Evolutionary conservation across 1,140 invertebrate genomes (phyloP), one percentile per base, ranked within the genome.

Genomic region (Propsilocerus akamusi): DNA sequence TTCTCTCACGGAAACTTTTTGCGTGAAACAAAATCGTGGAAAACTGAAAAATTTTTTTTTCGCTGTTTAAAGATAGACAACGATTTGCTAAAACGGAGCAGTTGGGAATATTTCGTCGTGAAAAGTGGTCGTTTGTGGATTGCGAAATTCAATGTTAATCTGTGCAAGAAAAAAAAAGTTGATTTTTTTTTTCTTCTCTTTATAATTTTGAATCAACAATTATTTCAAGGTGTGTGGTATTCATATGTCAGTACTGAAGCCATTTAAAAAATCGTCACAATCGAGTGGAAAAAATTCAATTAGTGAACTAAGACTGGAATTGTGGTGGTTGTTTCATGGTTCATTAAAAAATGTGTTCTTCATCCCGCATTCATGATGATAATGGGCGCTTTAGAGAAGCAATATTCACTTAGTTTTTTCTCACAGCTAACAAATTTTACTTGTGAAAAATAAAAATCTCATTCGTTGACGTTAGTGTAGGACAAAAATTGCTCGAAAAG

Each of bases 61-160:
- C n/a, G n/a, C n/a, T n/a, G n/a, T n/a, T n/a, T n/a, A n/a, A n/a
- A n/a, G n/a, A n/a, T n/a, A n/a, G n/a, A n/a, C n/a, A n/a, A n/a
- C n/a, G n/a, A n/a, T 6, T 30, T 41, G 34, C 34, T 41, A 41
- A 41, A 41, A 41, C 34, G 34, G 34, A 41, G 22, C 34, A 41
- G 34, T 41, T 41, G 34, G 34, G 34, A 41, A 41, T 41, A 14
- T 14, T 41, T 20, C 34, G 17, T 41, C 34, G 34, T 20, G 17
- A 14, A 41, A 41, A 41, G 34, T 41, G 14, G 34, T 41, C 34
- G 34, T 20, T 41, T 41, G 22, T 41, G 14, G 12, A 17, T 37
- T 17, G 22, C 34, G 34, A 20, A 20, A 20, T 14, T 41, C 10
- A n/a, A 30, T n/a, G 28, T 30, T 14, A 41, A 41, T 41, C 17